A percentile compares a stretch with the other conserved stretches of the same genome.
Conservation (phyloP, 1,140 invertebrate genomes). For the Parasteatoda tepidariorum region DNA sequence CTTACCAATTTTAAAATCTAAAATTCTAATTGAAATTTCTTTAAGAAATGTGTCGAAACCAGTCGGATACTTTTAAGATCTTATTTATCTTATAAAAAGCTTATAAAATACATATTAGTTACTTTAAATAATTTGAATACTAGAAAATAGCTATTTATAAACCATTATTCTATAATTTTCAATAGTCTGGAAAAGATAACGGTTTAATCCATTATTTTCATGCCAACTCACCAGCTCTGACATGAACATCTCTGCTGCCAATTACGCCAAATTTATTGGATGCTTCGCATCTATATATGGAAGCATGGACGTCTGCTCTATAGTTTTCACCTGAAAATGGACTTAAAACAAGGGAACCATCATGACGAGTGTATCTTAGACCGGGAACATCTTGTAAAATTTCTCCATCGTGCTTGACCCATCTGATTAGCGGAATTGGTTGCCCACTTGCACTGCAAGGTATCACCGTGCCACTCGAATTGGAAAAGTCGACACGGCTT, state of each 20-base stretch:
- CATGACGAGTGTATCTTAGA: conserved; percentile 75
- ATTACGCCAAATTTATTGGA: conserved; percentile 89
- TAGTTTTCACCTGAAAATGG: conserved; percentile 66
- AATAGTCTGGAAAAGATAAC: no score
- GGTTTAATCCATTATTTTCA: no score
- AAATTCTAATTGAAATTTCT: no score
- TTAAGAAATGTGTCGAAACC: no score
- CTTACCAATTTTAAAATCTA: no score
- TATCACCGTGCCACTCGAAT: conserved; percentile 90
- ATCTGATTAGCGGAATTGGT: conserved; percentile 88
- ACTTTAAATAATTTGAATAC: no score
- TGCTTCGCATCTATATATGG: conserved; percentile 83
- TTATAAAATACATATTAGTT: no score
- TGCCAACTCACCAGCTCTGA: conserved; percentile 87
- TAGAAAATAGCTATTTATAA: no score
- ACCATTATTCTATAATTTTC: no score
- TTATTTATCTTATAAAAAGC: no score
- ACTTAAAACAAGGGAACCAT: conserved; percentile 68
- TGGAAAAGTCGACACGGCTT: conserved; percentile 91
- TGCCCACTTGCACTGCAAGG: conserved; percentile 88
- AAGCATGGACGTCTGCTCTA: conserved; percentile 73
- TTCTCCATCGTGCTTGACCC: conserved; percentile 73
- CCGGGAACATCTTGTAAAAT: conserved; percentile 74
- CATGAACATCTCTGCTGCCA: conserved; percentile 90
- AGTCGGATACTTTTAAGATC: no score